A percentile compares a stretch with the other conserved stretches of the same genome.
phyloP scores from a whole-genome alignment of 2,113 vertebrate species.

The Vireo altiloquus region DNA sequence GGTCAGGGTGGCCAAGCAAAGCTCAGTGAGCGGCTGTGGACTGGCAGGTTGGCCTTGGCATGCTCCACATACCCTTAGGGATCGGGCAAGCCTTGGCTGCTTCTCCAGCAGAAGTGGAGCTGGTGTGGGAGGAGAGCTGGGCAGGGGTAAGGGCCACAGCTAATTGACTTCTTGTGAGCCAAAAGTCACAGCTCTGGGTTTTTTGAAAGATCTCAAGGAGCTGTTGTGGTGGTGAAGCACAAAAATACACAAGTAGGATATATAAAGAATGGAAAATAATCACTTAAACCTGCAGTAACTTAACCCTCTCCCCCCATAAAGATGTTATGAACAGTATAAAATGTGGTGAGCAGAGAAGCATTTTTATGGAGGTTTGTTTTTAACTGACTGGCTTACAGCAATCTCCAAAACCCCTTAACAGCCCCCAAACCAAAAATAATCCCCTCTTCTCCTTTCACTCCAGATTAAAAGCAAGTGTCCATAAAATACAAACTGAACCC shows the following conservation, averaged over 20 bases:
- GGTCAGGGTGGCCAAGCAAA: not conserved
- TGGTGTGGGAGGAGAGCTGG: not conserved
- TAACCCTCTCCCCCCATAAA: slow-evolving; percentile 21
- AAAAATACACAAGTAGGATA: not conserved
- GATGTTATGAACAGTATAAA: slow-evolving; percentile 7
- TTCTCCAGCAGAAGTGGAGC: not conserved
- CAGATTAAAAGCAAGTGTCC: slow-evolving; percentile 53
- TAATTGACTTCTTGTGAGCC: not conserved
- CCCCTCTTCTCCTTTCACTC: slow-evolving; percentile 32
- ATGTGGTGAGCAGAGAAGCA: not conserved
- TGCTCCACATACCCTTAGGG: not conserved
- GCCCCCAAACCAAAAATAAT: slow-evolving; percentile 11
- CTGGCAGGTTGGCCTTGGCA: not conserved
- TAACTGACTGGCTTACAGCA: slow-evolving; percentile 25
- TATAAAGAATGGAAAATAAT: slow-evolving; percentile 5
- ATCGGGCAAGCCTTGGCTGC: not conserved
- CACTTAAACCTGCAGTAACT: slow-evolving; percentile 28
- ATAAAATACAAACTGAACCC: slow-evolving; percentile 3
- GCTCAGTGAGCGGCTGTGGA: not conserved
- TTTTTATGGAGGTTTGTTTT: slow-evolving; percentile 34
- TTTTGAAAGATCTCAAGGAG: not conserved
- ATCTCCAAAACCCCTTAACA: slow-evolving; percentile 16
- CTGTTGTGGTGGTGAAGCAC: not conserved
- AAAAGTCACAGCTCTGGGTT: not conserved
- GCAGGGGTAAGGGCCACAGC: not conserved